Conservation (phyloP, 1,140 invertebrate genomes). For the Agrilus planipennis region DNA sequence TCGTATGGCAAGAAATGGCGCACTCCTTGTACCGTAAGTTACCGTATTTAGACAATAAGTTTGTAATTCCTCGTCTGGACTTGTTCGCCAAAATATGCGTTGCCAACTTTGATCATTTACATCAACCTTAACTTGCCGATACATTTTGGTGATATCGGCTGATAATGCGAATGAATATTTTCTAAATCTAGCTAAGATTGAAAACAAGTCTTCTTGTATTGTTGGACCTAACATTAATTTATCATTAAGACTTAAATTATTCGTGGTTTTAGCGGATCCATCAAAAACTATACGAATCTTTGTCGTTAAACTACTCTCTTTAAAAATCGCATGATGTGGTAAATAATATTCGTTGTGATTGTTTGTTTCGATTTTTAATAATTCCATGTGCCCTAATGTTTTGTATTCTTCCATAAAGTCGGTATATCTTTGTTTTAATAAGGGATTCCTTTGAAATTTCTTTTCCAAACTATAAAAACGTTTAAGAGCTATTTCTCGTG, state of each 20-base stretch:
- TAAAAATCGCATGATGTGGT: slow-evolving; percentile 25
- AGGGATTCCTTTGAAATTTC: slow-evolving; percentile 18
- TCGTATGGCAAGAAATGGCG: slow-evolving; percentile 7
- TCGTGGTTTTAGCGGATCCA: slow-evolving; percentile 23
- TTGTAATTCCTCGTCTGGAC: slow-evolving; percentile 17
- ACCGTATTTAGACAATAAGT: slow-evolving; percentile 8
- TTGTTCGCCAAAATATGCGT: slow-evolving; percentile 19
- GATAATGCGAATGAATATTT: slow-evolving; percentile 15
- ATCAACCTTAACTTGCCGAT: slow-evolving; percentile 17
- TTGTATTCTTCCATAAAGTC: slow-evolving; percentile 24
- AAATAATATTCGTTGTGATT: slow-evolving; percentile 11
- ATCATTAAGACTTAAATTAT: slow-evolving; percentile 24
- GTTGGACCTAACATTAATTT: slow-evolving; percentile 22
- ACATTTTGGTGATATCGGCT: slow-evolving; percentile 22
- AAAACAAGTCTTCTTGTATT: slow-evolving; percentile 29
- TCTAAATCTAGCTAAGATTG: slow-evolving; percentile 29
- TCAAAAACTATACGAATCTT: slow-evolving; percentile 28
- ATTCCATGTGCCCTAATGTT: slow-evolving; percentile 27
- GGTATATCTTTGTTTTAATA: slow-evolving; percentile 12
- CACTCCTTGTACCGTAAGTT: slow-evolving; percentile 2
- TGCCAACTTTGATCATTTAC: slow-evolving; percentile 14
- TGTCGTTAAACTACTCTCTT: slow-evolving; percentile 23
- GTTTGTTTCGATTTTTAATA: not conserved
- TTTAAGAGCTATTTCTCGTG: slow-evolving; percentile 16
- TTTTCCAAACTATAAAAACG: slow-evolving; percentile 22